phyloP scores from a whole-genome alignment of 2,888 invertebrate species.

The Callinectes sapidus region DNA sequence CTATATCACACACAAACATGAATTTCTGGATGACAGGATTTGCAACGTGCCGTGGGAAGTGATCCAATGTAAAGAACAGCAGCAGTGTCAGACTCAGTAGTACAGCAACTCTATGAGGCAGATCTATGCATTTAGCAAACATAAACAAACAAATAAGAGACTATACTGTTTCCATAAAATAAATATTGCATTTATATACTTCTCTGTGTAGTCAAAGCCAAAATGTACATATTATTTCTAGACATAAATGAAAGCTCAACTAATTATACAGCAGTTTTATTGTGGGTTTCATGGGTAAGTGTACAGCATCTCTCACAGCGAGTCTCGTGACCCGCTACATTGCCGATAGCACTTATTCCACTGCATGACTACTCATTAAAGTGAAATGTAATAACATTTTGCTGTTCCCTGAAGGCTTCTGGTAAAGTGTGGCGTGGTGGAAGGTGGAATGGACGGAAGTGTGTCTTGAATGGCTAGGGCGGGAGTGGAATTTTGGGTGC shows the following conservation, averaged over 20 bases:
- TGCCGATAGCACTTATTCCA: neutral
- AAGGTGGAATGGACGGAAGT: neutral
- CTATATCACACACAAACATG: no score
- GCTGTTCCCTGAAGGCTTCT: neutral
- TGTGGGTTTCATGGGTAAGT: neutral
- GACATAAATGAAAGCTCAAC: neutral
- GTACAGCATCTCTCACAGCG: neutral
- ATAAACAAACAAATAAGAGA: conserved; percentile 20
- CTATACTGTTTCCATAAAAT: neutral
- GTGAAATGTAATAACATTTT: neutral
- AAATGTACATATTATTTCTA: neutral
- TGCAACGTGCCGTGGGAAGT: neutral
- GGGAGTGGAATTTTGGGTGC: conserved; percentile 66
- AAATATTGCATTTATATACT: neutral
- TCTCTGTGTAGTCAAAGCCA: neutral
- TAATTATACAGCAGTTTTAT: neutral
- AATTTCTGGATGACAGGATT: neutral
- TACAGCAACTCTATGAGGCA: neutral
- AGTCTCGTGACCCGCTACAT: neutral
- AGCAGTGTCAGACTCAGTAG: no score
- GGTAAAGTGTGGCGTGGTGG: neutral
- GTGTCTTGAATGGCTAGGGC: conserved; percentile 64
- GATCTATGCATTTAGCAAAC: neutral
- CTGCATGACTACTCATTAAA: neutral
- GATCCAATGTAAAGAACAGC: neutral